phyloP scores from a whole-genome alignment of 2,888 invertebrate species.

The Apodemia mormo region DNA sequence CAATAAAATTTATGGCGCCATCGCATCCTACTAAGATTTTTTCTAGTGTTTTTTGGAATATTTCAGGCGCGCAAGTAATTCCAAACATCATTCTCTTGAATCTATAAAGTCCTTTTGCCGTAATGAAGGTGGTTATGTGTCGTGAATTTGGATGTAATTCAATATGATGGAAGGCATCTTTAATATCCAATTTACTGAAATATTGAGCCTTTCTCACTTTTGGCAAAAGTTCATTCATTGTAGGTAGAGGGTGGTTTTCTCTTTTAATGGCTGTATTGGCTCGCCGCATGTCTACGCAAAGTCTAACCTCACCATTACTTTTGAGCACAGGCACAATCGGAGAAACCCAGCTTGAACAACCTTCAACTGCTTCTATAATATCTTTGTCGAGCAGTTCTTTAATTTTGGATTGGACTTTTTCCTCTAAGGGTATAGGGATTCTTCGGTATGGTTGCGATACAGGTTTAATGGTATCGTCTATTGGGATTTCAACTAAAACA shows the following conservation, averaged over 20 bases:
- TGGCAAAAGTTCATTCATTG: neutral
- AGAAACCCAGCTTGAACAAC: constrained; percentile 33
- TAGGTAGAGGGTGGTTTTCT: neutral
- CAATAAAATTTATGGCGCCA: constrained; percentile 13
- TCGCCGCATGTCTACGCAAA: neutral
- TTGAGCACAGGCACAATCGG: constrained; percentile 33
- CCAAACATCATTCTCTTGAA: constrained; percentile 1
- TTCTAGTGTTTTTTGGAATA: constrained; percentile 13
- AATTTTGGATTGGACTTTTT: constrained; percentile 33
- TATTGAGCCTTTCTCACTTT: constrained; percentile 5
- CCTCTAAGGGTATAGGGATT: constrained; percentile 35
- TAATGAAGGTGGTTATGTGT: constrained; percentile 1
- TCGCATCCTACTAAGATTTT: neutral
- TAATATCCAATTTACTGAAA: constrained; percentile 12
- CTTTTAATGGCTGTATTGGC: neutral
- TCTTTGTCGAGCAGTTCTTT: constrained; percentile 29
- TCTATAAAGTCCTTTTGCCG: neutral
- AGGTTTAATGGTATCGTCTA: constrained; percentile 33
- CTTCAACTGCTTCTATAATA: constrained; percentile 35
- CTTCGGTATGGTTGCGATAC: constrained; percentile 34
- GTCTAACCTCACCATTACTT: constrained; percentile 9
- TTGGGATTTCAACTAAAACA: constrained; percentile 35
- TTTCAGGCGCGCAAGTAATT: constrained; percentile 21
- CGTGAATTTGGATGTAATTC: neutral
- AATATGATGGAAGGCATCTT: neutral